A percentile compares a stretch with the other conserved stretches of the same genome.
These are phyloP conservation scores for Anabacerthia variegaticeps DNA, from an alignment of 2,797 vertebrate genomes.

Conservation along the genomic window DNA sequence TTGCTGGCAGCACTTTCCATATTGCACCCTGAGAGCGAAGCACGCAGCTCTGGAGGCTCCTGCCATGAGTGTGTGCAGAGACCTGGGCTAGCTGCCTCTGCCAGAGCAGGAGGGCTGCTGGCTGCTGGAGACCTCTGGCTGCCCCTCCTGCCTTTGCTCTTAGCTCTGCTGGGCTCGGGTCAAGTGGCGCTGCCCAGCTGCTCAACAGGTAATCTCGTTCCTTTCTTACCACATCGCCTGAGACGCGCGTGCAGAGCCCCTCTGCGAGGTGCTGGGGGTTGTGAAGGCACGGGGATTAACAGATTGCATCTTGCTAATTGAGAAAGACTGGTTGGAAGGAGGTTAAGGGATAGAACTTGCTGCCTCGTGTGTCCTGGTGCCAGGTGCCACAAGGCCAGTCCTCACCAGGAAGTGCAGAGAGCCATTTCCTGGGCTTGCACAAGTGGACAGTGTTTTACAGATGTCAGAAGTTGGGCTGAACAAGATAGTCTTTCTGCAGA, in stretches of 20 bases:
- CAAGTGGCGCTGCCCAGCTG: not conserved
- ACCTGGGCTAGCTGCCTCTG: not conserved
- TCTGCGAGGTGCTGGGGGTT: not conserved
- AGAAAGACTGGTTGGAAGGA: not conserved
- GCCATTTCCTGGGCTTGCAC: not conserved
- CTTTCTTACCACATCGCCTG: not conserved
- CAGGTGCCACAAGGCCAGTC: accelerated
- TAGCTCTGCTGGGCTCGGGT: not conserved
- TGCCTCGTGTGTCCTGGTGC: accelerated
- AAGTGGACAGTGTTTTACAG: not conserved
- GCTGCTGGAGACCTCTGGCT: not conserved
- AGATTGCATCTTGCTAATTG: not conserved
- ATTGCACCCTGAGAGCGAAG: not conserved
- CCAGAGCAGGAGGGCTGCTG: not conserved
- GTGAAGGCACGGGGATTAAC: not conserved
- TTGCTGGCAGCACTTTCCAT: not conserved
- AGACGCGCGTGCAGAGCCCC: not conserved
- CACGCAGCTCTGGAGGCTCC: not conserved
- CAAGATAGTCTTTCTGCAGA: not conserved
- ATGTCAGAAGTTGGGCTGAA: not conserved
- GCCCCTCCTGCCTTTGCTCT: not conserved
- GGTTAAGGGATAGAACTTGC: not conserved
- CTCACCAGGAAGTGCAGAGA: not conserved
- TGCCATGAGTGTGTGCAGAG: constrained; percentile 30
- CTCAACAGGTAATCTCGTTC: constrained; percentile 50